Base-by-base conservation (phyloP, 2,888 invertebrate species). In the Charanyca ferruginea region DNA sequence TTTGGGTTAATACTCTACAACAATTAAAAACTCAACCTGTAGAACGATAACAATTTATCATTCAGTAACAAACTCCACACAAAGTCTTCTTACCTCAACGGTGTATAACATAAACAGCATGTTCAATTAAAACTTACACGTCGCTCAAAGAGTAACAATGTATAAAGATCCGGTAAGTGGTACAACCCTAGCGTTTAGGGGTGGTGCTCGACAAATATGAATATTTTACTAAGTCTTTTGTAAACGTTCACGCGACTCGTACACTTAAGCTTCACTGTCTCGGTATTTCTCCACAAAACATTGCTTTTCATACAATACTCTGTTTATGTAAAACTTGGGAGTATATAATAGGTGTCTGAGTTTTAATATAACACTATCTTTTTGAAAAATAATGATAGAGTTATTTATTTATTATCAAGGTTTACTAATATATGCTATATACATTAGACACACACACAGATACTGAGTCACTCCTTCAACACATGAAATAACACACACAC, bases 151-250 rank as follows among this genome's bases (percentile, higher is more conserved):
- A 20, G 32, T 52, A 66, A 66, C 58, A 57, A 69, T 75, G 66
- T 45, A 35, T 73, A 55, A 77, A 72, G 52, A 60, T 73, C 55
- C 23, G 45, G 45, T 42, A 47, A 58, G 57, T 55, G 61, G 11
- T 41, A 38, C 77, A 80, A 64, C 77, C 80, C 72, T 83, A 69
- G 57, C 69, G 63, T 72, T 73, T 44, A 81, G 62, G 78, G 75
- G 57, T 77, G 64, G 25, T 58, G 67, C 84, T 69, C 73, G 69
- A 74, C 57, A 79, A 86, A 87, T 87, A 89, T 89, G 87, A 89
- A 90, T 89, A 90, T 89, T 88, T 88, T 79, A 88, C 75, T 65
- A 83, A 83, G 83, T 84, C 85, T 87, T 86, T 88, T 88, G 85
- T 86, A 83, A 85, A 81, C 84, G 84, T 83, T 88, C 84, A 84